phyloP scores from a whole-genome alignment of 2,113 vertebrate species.

The Ginglymostoma cirratum region DNA sequence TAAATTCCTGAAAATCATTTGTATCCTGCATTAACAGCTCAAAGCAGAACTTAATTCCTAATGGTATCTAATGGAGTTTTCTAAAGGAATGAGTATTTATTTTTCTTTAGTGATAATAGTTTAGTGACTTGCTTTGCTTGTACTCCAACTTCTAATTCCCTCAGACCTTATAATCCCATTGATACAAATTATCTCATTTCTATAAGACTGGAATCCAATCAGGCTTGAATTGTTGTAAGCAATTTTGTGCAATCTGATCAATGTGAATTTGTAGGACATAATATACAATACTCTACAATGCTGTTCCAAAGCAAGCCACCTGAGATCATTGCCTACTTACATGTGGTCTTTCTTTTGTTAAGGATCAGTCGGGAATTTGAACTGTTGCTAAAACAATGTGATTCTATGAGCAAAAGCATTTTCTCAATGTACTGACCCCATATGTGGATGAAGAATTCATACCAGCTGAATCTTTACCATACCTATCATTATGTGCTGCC shows the following conservation, averaged over 20 bases:
- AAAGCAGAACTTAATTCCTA: not conserved
- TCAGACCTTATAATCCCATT: not conserved
- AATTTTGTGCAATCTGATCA: conserved; percentile 11
- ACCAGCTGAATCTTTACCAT: not conserved
- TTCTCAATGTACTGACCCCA: not conserved
- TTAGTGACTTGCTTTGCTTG: not conserved
- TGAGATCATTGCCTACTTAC: not conserved
- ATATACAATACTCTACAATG: not conserved
- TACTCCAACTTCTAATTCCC: not conserved
- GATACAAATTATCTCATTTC: not conserved
- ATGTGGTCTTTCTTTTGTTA: not conserved
- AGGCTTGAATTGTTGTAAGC: not conserved
- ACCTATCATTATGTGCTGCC: not conserved
- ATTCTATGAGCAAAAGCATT: not conserved
- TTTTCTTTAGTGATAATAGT: not conserved
- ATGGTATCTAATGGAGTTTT: not conserved
- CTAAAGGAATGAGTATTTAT: not conserved
- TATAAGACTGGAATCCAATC: not conserved
- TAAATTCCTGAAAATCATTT: not conserved
- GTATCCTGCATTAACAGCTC: not conserved
- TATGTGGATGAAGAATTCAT: conserved; percentile 24
- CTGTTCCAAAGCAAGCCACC: not conserved
- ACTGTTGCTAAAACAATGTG: not conserved
- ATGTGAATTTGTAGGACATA: not conserved
- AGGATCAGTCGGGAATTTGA: not conserved